Evolutionary conservation across 2,888 invertebrate species (phyloP).

Genomic region (Acleris cristana): DNA sequence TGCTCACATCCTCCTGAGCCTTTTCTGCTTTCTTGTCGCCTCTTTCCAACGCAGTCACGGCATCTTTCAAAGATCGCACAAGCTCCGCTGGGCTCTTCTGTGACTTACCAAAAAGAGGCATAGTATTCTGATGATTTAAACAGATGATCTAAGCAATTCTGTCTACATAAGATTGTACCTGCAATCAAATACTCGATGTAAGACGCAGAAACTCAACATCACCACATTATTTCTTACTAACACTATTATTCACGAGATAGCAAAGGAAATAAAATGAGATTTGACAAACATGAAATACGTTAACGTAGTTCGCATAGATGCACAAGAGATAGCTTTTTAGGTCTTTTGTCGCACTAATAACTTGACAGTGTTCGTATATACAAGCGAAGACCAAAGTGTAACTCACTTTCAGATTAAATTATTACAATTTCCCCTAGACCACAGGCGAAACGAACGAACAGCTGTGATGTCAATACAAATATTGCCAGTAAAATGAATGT

Average conservation of each 20-base stretch:
- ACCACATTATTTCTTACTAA: constrained; percentile 54
- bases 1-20: constrained; percentile 99
- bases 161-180: constrained; percentile 81
- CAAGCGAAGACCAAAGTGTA: constrained; percentile 58
- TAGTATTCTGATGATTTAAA: constrained; percentile 78
- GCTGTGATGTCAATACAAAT: constrained; percentile 80
- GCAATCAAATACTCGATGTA: constrained; percentile 57
- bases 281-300: constrained; percentile 64
- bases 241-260: constrained; percentile 68
- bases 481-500: constrained; percentile 56
- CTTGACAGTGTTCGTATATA: constrained; percentile 45
- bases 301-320: constrained; percentile 19
- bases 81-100: constrained; percentile 99
- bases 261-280: constrained; percentile 66
- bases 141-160: constrained; percentile 66
- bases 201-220: constrained; percentile 50
- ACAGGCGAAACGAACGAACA: constrained; percentile 77
- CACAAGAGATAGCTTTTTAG: constrained; percentile 23
- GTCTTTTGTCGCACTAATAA: constrained; percentile 19
- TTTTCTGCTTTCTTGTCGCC: constrained; percentile 99
- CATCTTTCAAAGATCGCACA: constrained; percentile 95
- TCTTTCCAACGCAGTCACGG: constrained; percentile 95
- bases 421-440: constrained; percentile 75
- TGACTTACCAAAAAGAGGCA: constrained; percentile 99
- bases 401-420: constrained; percentile 75